Conservation (phyloP, 2,797 vertebrate species). For the Amniataba percoides region DNA sequence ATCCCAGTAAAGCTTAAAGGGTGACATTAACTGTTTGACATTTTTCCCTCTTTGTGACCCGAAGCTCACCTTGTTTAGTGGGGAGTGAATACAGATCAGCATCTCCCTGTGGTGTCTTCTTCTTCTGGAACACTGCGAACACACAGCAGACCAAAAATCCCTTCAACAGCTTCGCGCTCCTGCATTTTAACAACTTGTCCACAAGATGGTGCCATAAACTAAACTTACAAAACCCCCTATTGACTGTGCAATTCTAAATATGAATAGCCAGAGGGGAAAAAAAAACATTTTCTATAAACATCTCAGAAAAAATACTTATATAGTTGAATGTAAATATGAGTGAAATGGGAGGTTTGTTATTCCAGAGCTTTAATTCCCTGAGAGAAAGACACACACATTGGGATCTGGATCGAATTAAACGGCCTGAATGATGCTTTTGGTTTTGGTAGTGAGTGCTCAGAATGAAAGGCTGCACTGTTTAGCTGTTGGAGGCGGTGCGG, state of each 20-base stretch:
- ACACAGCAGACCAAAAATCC: constrained; percentile 12
- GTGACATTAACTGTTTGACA: background rate
- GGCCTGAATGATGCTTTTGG: constrained; percentile 65
- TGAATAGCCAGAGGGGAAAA: background rate
- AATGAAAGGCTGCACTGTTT: constrained; percentile 72
- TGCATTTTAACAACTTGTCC: constrained; percentile 45
- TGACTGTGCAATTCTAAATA: background rate
- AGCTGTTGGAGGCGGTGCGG: constrained; percentile 45
- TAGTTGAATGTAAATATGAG: constrained; percentile 18
- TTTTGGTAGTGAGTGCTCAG: constrained; percentile 58
- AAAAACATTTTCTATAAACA: background rate
- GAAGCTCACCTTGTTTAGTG: constrained; percentile 78
- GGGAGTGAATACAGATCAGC: constrained; percentile 76
- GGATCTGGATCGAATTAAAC: constrained; percentile 60
- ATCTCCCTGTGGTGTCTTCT: constrained; percentile 69
- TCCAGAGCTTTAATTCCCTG: background rate
- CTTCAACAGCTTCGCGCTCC: accelerated
- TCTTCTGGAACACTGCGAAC: constrained; percentile 83
- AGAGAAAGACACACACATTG: background rate
- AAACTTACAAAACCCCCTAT: constrained; percentile 24
- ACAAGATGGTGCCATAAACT: constrained; percentile 74
- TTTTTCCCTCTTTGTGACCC: background rate
- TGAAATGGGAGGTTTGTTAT: constrained; percentile 5
- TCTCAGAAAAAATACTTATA: constrained; percentile 15
- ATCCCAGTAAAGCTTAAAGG: background rate